A percentile compares a stretch with the other conserved stretches of the same genome.
Conservation (phyloP, 1,140 invertebrate genomes). For the Pseudomyrmex pallidus region DNA sequence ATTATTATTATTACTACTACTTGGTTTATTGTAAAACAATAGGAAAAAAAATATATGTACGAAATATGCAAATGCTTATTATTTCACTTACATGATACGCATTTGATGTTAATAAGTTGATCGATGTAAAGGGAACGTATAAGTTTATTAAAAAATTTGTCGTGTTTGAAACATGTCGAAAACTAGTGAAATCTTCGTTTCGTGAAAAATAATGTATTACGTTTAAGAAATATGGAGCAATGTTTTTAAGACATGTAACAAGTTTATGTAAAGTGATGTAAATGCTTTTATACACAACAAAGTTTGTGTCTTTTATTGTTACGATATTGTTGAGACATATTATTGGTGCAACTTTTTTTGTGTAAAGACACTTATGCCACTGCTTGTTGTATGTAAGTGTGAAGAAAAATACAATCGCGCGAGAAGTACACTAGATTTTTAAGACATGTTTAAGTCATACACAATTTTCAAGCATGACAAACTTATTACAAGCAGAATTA, state of each 20-base stretch:
- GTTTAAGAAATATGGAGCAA: neutral
- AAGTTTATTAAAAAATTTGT: constrained; percentile 69
- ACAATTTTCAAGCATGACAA: constrained; percentile 68
- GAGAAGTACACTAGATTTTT: neutral
- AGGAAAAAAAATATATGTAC: constrained; percentile 49
- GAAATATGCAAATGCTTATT: constrained; percentile 75
- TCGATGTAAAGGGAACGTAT: constrained; percentile 55
- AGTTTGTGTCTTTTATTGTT: too few species aligned
- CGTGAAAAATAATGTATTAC: neutral
- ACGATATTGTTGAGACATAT: too few species aligned
- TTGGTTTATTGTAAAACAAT: too few species aligned
- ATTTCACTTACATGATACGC: constrained; percentile 75
- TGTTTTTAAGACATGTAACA: neutral
- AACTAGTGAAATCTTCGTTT: neutral
- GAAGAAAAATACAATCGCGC: constrained; percentile 5
- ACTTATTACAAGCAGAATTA: constrained; percentile 64
- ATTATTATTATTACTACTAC: too few species aligned
- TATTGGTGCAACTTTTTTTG: too few species aligned
- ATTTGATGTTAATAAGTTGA: constrained; percentile 67
- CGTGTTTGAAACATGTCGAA: constrained; percentile 66
- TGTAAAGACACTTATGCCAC: too few species aligned
- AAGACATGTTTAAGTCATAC: constrained; percentile 6
- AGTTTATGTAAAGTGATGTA: neutral
- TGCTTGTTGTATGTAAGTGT: too few species aligned
- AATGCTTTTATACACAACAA: neutral